Evolutionary conservation across 1,140 invertebrate genomes (phyloP), one percentile per base, ranked within the genome.

Genomic region (Eubasilissa regina): DNA sequence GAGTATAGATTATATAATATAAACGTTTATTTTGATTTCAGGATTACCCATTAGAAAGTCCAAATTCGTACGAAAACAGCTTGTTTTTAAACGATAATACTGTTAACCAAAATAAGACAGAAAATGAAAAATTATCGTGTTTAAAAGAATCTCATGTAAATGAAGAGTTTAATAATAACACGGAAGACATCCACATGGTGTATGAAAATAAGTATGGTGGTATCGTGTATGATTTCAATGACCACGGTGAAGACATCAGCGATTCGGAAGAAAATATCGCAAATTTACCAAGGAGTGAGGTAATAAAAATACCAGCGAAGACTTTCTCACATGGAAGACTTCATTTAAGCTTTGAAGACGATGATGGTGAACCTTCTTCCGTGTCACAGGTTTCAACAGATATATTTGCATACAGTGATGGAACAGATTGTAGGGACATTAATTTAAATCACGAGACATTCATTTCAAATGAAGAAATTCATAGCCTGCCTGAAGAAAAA

Each of bases 41-140:
- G 78, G 81, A 82, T 55, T 82, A 82, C 78, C 56, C 74, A 1
- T 13, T 82, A 58, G 81, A 79, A 47, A 82, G 77, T 58, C 81
- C 81, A 45, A 74, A 70, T 77, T 77, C 75, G 44, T 82, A 21
- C 68, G 81, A 82, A 72, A 75, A 78, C 53, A 75, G 68, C 66
- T 51, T 77, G 12, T 25, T 78, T 66, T 77, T 76, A 48, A 74
- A 70, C 45, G 51, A 68, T 19, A 35, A 81, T 21, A 74, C 45
- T 35, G 55, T 76, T 56, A 43, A 48, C 58, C 60, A 70, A 56
- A 53, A 77, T 62, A 45, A 73, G 35, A 13, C 11, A 12, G 68
- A 73, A 3, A 21, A 35, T 45, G 45, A n/a, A 72, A 53, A 47
- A 51, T 35, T 21, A 0, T 12, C 68, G 8, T 10, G 12, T 25